A percentile compares a stretch with the other conserved stretches of the same genome.
phyloP scores from a whole-genome alignment of 2,888 invertebrate species.

The Archips xylosteana region DNA sequence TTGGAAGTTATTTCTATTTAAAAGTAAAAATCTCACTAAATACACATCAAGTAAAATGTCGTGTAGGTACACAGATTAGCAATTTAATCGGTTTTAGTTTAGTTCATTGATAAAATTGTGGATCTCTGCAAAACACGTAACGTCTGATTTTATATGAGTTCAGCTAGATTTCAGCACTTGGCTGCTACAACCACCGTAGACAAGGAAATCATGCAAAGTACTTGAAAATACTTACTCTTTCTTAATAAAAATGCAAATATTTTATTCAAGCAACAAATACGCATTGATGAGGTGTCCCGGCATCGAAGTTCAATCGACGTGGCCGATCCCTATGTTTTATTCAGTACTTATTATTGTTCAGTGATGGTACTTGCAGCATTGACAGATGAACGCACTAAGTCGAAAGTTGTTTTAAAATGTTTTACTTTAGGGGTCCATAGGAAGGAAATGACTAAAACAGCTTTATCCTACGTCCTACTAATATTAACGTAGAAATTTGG shows the following conservation, averaged over 20 bases:
- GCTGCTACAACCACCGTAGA: not conserved
- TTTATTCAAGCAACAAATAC: not conserved
- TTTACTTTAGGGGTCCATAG: not conserved
- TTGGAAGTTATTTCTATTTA: too few relatives aligned
- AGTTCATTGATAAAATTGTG: too few relatives aligned
- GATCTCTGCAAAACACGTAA: too few relatives aligned
- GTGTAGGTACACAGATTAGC: too few relatives aligned
- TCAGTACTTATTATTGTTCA: conserved; percentile 27
- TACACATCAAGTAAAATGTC: too few relatives aligned
- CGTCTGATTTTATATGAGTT: too few relatives aligned
- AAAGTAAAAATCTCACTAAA: too few relatives aligned
- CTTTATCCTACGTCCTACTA: too few relatives aligned
- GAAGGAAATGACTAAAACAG: too few relatives aligned
- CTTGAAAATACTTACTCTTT: not conserved
- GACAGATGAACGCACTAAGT: not conserved
- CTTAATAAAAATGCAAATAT: not conserved
- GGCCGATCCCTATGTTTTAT: conserved; percentile 27
- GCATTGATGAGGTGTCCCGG: not conserved
- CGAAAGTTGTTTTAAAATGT: not conserved
- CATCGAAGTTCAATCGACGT: not conserved
- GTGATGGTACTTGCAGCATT: not conserved
- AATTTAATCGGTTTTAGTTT: too few relatives aligned
- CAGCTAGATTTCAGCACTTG: not conserved
- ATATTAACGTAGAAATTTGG: too few relatives aligned
- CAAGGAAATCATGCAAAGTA: not conserved